phyloP scores from a whole-genome alignment of 2,888 invertebrate species.

The Tenthredo notha region DNA sequence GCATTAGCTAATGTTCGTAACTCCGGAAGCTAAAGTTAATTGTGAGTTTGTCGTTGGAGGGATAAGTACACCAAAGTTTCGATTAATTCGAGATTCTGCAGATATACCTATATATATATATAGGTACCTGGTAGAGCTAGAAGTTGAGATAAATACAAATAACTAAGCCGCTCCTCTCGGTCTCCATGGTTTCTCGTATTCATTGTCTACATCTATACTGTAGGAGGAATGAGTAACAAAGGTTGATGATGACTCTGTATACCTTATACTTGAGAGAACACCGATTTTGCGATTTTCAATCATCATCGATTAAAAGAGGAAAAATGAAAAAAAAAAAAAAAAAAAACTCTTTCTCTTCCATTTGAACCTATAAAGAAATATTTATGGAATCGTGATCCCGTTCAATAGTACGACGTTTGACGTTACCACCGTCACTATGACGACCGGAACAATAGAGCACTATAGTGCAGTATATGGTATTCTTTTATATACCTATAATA shows the following conservation, averaged over 20 bases:
- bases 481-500: background rate
- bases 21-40: conserved; percentile 8
- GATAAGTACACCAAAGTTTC: background rate
- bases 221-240: background rate
- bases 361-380: conserved; percentile 15
- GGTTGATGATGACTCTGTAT: conserved; percentile 4
- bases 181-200: conserved; percentile 15
- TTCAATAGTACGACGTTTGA: conserved; percentile 47
- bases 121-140: background rate
- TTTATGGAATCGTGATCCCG: conserved; percentile 25
- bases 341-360: background rate
- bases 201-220: background rate
- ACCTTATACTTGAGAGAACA: conserved; percentile 20
- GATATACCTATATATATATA: background rate
- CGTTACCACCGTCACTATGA: conserved; percentile 46
- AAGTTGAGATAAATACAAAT: conserved; percentile 14
- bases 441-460: conserved; percentile 45
- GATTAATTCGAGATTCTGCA: background rate
- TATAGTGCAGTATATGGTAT: background rate
- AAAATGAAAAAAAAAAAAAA: background rate
- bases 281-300: conserved; percentile 7
- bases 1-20: background rate
- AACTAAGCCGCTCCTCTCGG: background rate
- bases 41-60: background rate
- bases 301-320: background rate